Evolutionary conservation across 2,888 invertebrate genomes (phyloP), one percentile per base, ranked within the genome.

Genomic region (Papilio demoleus): DNA sequence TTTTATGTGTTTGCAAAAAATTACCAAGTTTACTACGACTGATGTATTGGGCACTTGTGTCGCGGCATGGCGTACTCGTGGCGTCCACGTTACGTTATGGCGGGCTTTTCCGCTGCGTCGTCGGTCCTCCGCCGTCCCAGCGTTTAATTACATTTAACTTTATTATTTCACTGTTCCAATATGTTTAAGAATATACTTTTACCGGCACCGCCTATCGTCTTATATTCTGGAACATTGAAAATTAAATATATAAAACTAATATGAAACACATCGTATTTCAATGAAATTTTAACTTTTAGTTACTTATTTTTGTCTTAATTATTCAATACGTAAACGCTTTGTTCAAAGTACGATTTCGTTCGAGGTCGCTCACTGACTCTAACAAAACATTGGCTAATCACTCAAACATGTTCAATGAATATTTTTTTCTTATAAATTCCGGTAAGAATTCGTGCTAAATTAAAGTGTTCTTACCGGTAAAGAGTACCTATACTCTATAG

Each of bases 41-140:
- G 70, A 72, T 70, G 62, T 75, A 72, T 72, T 76, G 71, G 75
- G 69, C 71, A 73, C 70, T 67, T 76, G 75, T 71, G 76, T 70
- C 74, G 77, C 81, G 78, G 81, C 81, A 80, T 80, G 83, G 80
- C 86, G 88, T 82, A 85, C 86, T 88, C 89, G 89, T 89, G 90
- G 90, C 91, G 86, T 88, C 88, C 81, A 77, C 87, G 86, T 85
- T 87, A 85, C 86, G 77, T 84, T 90, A 85, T 87, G 90, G 88
- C 90, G 88, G 83, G 86, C 77, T 83, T 80, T 77, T 77, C 76
- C 75, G 72, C 67, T 71, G 72, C 74, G 70, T 73, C 71, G 53
- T 22, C 47, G 47, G 22, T 42, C 42, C 8, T 24, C 50, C 24
- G 14, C 17, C 53, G 72, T 75, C n/a, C 53, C 34, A 34, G 47